A percentile compares a stretch with the other conserved stretches of the same genome.
phyloP scores from a whole-genome alignment of 1,140 invertebrate species.

The Chrysopa pallens region DNA sequence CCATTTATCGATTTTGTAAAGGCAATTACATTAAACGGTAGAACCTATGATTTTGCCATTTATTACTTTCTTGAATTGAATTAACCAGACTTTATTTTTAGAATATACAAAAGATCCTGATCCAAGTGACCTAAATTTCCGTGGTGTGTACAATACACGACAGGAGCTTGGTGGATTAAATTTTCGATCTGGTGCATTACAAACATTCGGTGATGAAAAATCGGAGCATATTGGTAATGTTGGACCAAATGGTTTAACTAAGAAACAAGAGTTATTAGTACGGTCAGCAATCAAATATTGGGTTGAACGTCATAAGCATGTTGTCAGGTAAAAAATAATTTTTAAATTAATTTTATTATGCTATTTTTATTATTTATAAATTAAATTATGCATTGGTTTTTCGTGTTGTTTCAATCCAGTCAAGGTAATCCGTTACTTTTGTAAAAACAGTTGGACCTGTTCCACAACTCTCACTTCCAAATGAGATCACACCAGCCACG shows the following conservation, averaged over 20 bases:
- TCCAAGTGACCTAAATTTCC: constrained; percentile 38
- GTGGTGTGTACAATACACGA: constrained; percentile 53
- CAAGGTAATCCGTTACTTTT: too few species aligned
- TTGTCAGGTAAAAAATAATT: constrained; percentile 41
- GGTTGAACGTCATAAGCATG: constrained; percentile 72
- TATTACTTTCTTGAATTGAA: too few species aligned
- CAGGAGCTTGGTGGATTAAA: constrained; percentile 51
- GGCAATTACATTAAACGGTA: too few species aligned
- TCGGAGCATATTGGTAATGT: constrained; percentile 28
- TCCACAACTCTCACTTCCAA: too few species aligned
- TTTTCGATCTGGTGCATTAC: constrained; percentile 42
- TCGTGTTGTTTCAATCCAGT: too few species aligned
- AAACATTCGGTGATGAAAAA: constrained; percentile 28
- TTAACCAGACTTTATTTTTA: too few species aligned
- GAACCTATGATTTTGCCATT: too few species aligned
- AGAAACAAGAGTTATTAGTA: constrained; percentile 65
- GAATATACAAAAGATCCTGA: constrained; percentile 12
- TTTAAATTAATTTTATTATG: not conserved
- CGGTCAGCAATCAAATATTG: constrained; percentile 72
- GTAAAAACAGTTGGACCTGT: too few species aligned
- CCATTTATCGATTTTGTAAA: too few species aligned
- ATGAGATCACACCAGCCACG: too few species aligned
- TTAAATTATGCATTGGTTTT: too few species aligned
- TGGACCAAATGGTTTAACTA: constrained; percentile 55
- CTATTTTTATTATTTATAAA: not conserved